Conservation (phyloP, 2,888 invertebrate species). For the Sylvicola fuscatus region DNA sequence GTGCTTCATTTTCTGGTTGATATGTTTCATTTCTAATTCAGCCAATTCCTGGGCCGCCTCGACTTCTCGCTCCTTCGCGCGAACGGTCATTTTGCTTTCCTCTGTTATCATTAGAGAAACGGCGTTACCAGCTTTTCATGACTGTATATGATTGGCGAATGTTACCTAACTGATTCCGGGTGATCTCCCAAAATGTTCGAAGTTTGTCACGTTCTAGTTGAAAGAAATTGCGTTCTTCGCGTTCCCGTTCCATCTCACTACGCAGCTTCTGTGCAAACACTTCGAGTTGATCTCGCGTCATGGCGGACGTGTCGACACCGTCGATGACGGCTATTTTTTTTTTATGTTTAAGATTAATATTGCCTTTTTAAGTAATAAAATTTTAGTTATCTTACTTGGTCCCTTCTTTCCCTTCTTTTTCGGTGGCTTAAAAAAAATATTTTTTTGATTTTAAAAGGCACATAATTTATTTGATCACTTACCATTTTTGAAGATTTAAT, state of each 20-base stretch:
- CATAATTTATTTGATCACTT: too few relatives aligned
- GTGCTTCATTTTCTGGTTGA: conserved; percentile 85
- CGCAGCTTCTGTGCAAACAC: conserved; percentile 67
- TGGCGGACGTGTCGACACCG: conserved; percentile 79
- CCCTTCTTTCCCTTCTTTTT: conserved; percentile 21
- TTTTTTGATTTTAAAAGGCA: too few relatives aligned
- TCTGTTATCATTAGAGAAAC: too few relatives aligned
- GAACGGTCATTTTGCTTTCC: conserved; percentile 26
- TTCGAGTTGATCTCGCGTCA: conserved; percentile 84
- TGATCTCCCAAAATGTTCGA: conserved; percentile 90
- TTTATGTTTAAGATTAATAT: too few relatives aligned
- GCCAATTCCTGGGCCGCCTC: conserved; percentile 75
- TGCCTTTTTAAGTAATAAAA: too few relatives aligned
- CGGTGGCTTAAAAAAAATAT: conserved; percentile 17
- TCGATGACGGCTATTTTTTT: conserved; percentile 41
- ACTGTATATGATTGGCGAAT: too few relatives aligned
- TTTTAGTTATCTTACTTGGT: conserved; percentile 7
- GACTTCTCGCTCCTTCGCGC: conserved; percentile 68
- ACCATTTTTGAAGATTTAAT: too few relatives aligned
- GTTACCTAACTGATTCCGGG: conserved; percentile 72
- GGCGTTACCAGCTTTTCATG: too few relatives aligned
- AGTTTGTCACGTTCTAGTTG: conserved; percentile 89
- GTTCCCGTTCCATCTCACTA: conserved; percentile 80
- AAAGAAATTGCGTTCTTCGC: conserved; percentile 89
- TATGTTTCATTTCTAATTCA: conserved; percentile 68